A percentile compares a stretch with the other conserved stretches of the same genome.
Conservation (phyloP, 1,140 invertebrate genomes). For the Drosophila bifasciata region DNA sequence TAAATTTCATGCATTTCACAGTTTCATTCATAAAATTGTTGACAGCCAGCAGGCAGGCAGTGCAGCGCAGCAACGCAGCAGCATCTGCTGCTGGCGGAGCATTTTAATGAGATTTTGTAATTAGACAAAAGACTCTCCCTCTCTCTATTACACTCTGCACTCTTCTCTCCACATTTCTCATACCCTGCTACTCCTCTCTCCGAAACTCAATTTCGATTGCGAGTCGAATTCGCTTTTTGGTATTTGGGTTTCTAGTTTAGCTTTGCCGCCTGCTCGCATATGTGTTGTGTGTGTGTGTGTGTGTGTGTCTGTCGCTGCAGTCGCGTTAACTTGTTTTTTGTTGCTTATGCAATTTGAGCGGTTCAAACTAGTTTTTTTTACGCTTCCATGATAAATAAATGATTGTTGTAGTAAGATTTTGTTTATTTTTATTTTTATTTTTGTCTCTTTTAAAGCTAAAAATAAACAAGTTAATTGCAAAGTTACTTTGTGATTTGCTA, state of each 20-base stretch:
- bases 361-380: conserved; percentile 32
- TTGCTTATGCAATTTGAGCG: conserved; percentile 46
- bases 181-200: no score
- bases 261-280: neutral
- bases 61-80: conserved; percentile 1
- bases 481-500: conserved; percentile 42
- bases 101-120: conserved; percentile 53
- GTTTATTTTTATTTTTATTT: conserved; percentile 27
- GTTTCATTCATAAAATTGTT: conserved; percentile 67
- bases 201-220: no score
- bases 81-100: conserved; percentile 1
- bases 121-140: conserved; percentile 48
- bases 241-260: conserved; percentile 74
- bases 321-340: conserved; percentile 49
- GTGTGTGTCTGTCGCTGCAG: conserved; percentile 12
- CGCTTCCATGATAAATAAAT: conserved; percentile 41
- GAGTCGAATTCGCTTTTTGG: conserved; percentile 51
- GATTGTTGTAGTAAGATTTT: conserved; percentile 22
- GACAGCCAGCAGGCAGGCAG: conserved; percentile 48
- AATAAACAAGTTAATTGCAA: conserved; percentile 72
- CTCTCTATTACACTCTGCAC: conserved; percentile 10
- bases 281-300: neutral
- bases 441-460: conserved; percentile 59
- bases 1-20: conserved; percentile 32
- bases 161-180: neutral